A percentile compares a stretch with the other conserved stretches of the same genome.
Evolutionary conservation across 2,888 invertebrate genomes (phyloP).

Genomic region (Schizaphis graminum): DNA sequence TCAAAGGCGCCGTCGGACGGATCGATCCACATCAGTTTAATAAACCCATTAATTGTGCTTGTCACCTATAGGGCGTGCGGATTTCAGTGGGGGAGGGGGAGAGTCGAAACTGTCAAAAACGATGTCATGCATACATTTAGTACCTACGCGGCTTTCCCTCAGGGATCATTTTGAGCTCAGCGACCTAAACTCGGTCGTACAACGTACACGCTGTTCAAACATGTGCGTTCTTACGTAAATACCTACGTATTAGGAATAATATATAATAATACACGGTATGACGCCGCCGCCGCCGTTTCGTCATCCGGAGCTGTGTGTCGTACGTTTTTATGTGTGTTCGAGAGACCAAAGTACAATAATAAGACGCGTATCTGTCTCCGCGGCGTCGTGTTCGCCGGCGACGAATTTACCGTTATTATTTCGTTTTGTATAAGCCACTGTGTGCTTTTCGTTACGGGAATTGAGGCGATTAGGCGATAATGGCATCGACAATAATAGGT

Average conservation of each 20-base stretch:
- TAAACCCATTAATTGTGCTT: constrained; percentile 4
- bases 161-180: background rate
- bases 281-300: background rate
- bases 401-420: background rate
- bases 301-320: background rate
- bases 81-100: background rate
- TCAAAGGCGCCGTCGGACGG: background rate
- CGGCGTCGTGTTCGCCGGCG: background rate
- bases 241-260: background rate
- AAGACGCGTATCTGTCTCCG: background rate
- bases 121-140: background rate
- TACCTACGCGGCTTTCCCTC: background rate
- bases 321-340: background rate
- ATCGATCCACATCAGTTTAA: constrained; percentile 31
- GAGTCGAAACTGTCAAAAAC: constrained; percentile 32
- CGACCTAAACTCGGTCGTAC: background rate
- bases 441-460: background rate
- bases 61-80: background rate
- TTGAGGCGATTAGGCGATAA: too few species aligned
- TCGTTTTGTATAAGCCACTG: background rate
- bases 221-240: background rate
- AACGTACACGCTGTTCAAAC: background rate
- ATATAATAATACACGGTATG: background rate
- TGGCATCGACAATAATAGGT: background rate
- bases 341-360: background rate